Percentiles rank a stretch among this genome's conserved stretches.
phyloP scores from a whole-genome alignment of 1,140 invertebrate species.

The Cotesia chilonis region DNA sequence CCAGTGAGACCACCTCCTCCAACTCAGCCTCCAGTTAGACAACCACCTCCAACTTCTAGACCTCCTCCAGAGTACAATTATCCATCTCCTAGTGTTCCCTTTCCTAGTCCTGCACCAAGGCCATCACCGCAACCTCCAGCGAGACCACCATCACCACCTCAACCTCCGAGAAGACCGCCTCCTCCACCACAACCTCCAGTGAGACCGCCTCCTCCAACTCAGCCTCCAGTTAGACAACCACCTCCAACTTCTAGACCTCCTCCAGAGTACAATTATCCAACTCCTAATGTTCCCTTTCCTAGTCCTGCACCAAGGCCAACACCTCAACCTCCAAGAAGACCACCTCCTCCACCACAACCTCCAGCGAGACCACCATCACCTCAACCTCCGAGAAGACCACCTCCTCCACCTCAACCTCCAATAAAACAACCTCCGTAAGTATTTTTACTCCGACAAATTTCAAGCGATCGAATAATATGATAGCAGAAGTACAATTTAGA shows the following conservation, averaged over 20 bases:
- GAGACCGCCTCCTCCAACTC: neutral
- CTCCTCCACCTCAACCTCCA: conserved; percentile 20
- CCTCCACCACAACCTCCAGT: neutral
- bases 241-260: neutral
- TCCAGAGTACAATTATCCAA: neutral
- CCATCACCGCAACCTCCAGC: conserved; percentile 16
- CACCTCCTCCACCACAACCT: conserved; percentile 19
- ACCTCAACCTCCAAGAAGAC: conserved; percentile 6
- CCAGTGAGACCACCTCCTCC: neutral
- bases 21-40: neutral
- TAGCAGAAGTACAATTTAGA: neutral
- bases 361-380: neutral
- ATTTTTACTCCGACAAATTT: neutral
- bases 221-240: conserved; percentile 11
- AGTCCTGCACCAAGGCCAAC: conserved; percentile 28
- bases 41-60: no score
- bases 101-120: conserved; percentile 9
- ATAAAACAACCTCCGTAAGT: neutral
- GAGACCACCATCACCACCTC: conserved; percentile 17
- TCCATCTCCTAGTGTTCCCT: no score
- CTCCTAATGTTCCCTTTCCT: neutral
- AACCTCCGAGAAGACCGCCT: neutral
- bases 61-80: no score
- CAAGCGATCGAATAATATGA: no score
- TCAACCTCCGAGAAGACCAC: neutral